Percentiles rank a stretch among this genome's conserved stretches.
These are phyloP conservation scores for Phymorhynchus buccinoides DNA, from an alignment of 1,140 invertebrate species.

Conservation along the genomic window DNA sequence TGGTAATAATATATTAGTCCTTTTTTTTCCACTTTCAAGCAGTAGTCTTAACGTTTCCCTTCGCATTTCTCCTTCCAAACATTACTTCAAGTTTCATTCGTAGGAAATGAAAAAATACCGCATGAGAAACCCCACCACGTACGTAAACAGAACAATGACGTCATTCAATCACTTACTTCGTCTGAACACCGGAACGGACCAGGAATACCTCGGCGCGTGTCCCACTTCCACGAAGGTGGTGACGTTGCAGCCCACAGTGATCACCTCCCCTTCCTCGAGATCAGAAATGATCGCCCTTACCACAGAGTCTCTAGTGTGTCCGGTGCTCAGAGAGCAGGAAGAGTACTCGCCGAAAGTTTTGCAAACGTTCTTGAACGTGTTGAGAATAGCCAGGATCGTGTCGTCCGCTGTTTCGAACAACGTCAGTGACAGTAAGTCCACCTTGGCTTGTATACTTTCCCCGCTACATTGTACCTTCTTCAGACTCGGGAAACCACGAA, in stretches of 20 bases:
- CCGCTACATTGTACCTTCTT: conserved; percentile 22
- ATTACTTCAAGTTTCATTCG: no score
- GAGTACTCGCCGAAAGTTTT: not conserved
- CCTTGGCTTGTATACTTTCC: not conserved
- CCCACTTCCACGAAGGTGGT: not conserved
- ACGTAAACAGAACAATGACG: not conserved
- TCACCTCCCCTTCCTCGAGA: conserved; percentile 1
- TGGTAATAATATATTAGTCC: no score
- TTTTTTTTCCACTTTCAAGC: no score
- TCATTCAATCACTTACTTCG: not conserved
- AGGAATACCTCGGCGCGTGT: not conserved
- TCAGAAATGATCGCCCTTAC: not conserved
- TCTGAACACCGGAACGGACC: conserved; percentile 2
- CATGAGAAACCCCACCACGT: not conserved
- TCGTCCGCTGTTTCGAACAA: not conserved
- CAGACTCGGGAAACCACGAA: conserved; percentile 8
- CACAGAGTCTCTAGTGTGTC: not conserved
- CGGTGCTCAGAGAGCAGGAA: not conserved
- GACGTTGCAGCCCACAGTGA: not conserved
- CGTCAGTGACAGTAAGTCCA: conserved; percentile 8
- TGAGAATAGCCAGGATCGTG: not conserved
- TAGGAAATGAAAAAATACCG: no score
- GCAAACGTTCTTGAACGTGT: not conserved
- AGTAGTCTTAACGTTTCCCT: no score
- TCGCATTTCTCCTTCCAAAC: no score